phyloP scores from a whole-genome alignment of 2,797 vertebrate species.

The Morus bassanus region DNA sequence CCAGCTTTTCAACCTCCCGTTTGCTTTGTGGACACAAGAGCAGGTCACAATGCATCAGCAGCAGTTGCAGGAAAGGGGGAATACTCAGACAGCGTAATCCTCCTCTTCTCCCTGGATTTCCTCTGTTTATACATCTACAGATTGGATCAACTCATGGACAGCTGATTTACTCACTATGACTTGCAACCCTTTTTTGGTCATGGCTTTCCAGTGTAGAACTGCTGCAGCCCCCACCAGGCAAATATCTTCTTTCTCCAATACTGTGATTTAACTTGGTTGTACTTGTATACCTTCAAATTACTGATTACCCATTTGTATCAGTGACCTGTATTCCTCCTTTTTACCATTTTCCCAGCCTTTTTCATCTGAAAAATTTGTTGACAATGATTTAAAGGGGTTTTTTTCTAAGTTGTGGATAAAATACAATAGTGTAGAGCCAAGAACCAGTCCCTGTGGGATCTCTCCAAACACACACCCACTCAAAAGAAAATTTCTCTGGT shows the following conservation, averaged over 20 bases:
- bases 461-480: conserved; percentile 45
- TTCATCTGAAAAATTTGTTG: neutral
- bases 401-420: neutral
- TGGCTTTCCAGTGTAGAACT: neutral
- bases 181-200: neutral
- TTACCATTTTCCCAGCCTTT: neutral
- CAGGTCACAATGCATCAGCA: neutral
- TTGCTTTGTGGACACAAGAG: neutral
- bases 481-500: conserved; percentile 44
- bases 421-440: neutral
- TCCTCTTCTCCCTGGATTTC: neutral
- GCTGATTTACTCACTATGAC: neutral
- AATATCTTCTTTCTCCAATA: neutral
- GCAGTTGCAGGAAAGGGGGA: neutral
- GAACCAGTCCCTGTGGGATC: neutral
- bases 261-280: neutral
- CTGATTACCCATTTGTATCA: neutral
- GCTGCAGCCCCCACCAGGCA: neutral
- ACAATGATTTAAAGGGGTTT: neutral
- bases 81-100: neutral
- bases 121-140: neutral
- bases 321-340: neutral
- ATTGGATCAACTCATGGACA: neutral
- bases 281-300: neutral
- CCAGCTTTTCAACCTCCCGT: neutral